Percentiles rank a stretch among this genome's conserved stretches.
phyloP scores from a whole-genome alignment of 2,113 vertebrate species.

The Ivindomyrus marchei region DNA sequence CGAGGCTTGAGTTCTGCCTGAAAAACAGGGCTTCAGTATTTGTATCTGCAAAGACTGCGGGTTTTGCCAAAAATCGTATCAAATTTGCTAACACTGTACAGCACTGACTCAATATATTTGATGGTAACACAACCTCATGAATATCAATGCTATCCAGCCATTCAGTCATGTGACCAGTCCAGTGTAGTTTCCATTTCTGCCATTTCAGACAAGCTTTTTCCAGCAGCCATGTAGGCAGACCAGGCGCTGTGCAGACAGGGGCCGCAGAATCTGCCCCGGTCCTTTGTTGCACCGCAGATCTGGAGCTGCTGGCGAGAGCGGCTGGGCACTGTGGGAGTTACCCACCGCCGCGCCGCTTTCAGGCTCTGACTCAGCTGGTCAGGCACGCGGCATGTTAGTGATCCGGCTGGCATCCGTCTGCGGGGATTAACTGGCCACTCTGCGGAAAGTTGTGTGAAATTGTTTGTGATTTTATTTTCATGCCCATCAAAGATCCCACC shows the following conservation, averaged over 20 bases:
- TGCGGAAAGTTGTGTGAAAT: slow-evolving; percentile 61
- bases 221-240: not conserved
- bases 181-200: not conserved
- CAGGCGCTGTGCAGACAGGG: not conserved
- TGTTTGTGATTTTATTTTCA: slow-evolving; percentile 39
- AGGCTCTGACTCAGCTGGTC: slow-evolving; percentile 34
- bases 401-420: slow-evolving; percentile 36
- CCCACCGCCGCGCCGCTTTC: not conserved
- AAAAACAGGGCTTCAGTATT: not conserved
- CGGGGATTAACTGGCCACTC: slow-evolving; percentile 52
- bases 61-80: not conserved
- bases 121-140: not conserved
- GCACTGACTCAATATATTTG: not conserved
- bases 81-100: not conserved
- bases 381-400: slow-evolving; percentile 32
- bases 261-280: not conserved
- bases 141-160: not conserved
- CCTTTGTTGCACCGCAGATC: not conserved
- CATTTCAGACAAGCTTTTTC: not conserved
- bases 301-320: not conserved
- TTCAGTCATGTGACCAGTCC: not conserved
- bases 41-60: not conserved
- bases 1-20: not conserved
- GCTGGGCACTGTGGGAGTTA: not conserved
- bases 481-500: not conserved